Evolutionary conservation across 2,113 vertebrate genomes (phyloP), one percentile per base, ranked within the genome.

Genomic region (Phyllopteryx taeniolatus): DNA sequence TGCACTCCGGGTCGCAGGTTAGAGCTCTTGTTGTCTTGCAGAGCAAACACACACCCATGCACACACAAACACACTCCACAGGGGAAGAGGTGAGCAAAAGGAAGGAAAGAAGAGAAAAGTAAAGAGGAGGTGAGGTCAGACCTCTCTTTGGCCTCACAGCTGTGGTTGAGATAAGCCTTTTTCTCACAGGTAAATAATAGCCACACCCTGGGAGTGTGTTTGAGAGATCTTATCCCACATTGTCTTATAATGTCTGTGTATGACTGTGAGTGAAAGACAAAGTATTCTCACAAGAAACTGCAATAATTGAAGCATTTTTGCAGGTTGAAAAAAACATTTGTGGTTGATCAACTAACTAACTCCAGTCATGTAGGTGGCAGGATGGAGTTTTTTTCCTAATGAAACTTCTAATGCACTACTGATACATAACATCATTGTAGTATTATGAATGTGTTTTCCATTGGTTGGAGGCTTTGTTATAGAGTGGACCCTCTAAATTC

Each of bases 81-180:
- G 86, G 85, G 74, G 80, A 77, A 85, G 75, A 75, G 71, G 86
- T 84, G 75, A 87, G 84, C 64, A 59, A 73, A 75, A 69, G 39
- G 71, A 73, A 77, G 74, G 67, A 84, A 65, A 75, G 67, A 79
- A 83, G 77, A 77, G 74, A 68, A 86, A 67, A 77, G 75, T 31
- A 75, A 61, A 79, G 74, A 77, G 68, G 76, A 77, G 85, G 77
- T 0, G 73, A 90, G 90, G 90, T 90, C 91, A 92, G 88, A 85
- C 89, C 88, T 89, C 80, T 90, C 89, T 92, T 92, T 92, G 92
- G 85, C 91, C 90, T 93, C 92, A 88, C 92, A 92, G 91, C 82
- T 82, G 87, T 70, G 76, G 84, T 75, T 31, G 5, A 83, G 84
- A 88, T 90, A 90, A 90, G 84, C 85, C 86, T 82, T 87, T 54